These are phyloP conservation scores for Furcula furcula DNA, from an alignment of 2,888 invertebrate species.

Conservation along the genomic window DNA sequence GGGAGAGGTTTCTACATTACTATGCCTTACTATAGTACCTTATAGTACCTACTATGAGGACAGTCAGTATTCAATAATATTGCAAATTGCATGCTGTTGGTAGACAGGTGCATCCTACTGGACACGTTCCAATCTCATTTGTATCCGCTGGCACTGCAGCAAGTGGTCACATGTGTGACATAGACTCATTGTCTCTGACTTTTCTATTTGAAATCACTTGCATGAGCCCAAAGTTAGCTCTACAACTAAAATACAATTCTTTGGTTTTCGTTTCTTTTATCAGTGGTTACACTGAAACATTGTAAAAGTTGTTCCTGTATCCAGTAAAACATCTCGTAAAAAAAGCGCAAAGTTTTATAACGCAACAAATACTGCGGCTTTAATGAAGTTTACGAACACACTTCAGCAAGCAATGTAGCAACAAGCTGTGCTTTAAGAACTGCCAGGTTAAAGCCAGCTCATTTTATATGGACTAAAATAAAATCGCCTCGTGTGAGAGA, in stretches of 20 bases:
- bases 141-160: constrained; percentile 53
- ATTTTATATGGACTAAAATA: constrained; percentile 62
- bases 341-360: constrained; percentile 38
- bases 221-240: constrained; percentile 58
- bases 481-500: constrained; percentile 60
- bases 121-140: constrained; percentile 60
- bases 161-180: constrained; percentile 65
- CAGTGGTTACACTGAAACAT: constrained; percentile 12
- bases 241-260: constrained; percentile 25
- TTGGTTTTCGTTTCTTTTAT: constrained; percentile 14
- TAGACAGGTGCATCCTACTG: constrained; percentile 42
- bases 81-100: constrained; percentile 3
- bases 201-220: constrained; percentile 57
- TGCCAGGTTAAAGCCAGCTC: constrained; percentile 56
- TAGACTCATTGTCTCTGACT: constrained; percentile 56
- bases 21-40: constrained; percentile 2
- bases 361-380: constrained; percentile 31
- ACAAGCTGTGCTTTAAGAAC: constrained; percentile 46
- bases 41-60: constrained; percentile 10
- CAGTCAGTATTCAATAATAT: neutral
- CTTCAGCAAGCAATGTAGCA: no score
- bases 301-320: constrained; percentile 21
- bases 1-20: constrained; percentile 7
- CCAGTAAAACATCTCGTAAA: constrained; percentile 18
- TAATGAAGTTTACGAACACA: constrained; percentile 62